Evolutionary conservation across 2,888 invertebrate species (phyloP).

Genomic region (Conus canariensis): DNA sequence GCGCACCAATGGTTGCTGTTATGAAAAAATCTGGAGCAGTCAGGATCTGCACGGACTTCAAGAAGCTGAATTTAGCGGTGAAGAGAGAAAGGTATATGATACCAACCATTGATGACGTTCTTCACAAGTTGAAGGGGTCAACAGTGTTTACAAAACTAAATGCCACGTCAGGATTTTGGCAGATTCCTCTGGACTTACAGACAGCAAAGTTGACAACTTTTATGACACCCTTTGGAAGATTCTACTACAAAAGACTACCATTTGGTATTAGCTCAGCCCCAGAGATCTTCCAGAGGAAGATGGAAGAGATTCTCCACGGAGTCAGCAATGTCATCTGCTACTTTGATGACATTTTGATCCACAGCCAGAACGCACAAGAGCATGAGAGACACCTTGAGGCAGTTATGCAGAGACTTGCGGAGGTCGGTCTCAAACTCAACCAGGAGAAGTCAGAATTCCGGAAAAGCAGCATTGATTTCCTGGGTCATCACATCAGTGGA

Average conservation of each 20-base stretch:
- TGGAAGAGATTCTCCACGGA: background rate
- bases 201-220: constrained; percentile 28
- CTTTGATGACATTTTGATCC: constrained; percentile 37
- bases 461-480: background rate
- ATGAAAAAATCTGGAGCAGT: background rate
- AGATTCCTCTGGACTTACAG: background rate
- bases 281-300: constrained; percentile 25
- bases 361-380: background rate
- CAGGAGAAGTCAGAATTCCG: no score
- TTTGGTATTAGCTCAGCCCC: constrained; percentile 10
- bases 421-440: background rate
- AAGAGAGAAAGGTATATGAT: background rate
- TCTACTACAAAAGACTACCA: background rate
- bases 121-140: background rate
- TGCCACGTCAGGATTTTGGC: background rate
- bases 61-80: background rate
- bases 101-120: background rate
- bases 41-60: background rate
- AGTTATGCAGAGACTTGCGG: background rate
- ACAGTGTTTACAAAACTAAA: background rate
- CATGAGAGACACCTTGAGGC: constrained; percentile 23
- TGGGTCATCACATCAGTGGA: background rate
- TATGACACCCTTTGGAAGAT: constrained; percentile 21
- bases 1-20: background rate
- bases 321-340: background rate